These are phyloP conservation scores for Athalia cordata DNA, from an alignment of 2,888 invertebrate species.

Conservation along the genomic window DNA sequence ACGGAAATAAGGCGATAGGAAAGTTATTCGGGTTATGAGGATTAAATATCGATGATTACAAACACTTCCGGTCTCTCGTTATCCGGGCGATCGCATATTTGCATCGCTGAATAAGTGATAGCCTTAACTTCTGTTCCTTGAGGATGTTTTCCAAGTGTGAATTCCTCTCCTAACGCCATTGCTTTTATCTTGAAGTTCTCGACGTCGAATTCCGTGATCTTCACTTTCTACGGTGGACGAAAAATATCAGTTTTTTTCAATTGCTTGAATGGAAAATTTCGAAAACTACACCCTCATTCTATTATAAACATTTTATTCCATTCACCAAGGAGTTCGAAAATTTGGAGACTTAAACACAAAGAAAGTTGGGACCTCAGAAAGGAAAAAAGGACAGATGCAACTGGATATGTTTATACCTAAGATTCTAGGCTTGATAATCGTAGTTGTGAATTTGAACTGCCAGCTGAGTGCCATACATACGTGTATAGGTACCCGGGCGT, in stretches of 20 bases:
- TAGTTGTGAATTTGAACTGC: conserved; percentile 36
- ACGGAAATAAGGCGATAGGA: conserved; percentile 48
- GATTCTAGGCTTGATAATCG: conserved; percentile 22
- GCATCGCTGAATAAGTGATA: conserved; percentile 99
- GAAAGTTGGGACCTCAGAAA: background rate
- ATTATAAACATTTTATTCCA: background rate
- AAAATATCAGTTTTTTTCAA: conserved; percentile 39
- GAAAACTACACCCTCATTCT: background rate
- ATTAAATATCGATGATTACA: conserved; percentile 97
- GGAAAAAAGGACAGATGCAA: background rate
- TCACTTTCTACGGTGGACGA: conserved; percentile 83
- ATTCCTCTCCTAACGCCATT: conserved; percentile 92
- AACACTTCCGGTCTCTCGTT: conserved; percentile 89
- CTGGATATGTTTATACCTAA: conserved; percentile 4
- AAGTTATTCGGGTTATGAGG: conserved; percentile 41
- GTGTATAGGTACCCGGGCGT: conserved; percentile 9
- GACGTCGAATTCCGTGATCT: conserved; percentile 90
- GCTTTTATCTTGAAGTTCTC: conserved; percentile 88
- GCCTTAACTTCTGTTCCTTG: conserved; percentile 99
- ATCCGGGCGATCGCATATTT: conserved; percentile 85
- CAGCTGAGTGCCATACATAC: background rate
- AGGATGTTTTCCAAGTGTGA: conserved; percentile 93
- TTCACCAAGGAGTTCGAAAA: background rate
- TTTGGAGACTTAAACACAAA: background rate
- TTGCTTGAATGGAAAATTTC: background rate